Conservation (phyloP, 2,888 invertebrate species). For the Agonopterix alstromeriana region DNA sequence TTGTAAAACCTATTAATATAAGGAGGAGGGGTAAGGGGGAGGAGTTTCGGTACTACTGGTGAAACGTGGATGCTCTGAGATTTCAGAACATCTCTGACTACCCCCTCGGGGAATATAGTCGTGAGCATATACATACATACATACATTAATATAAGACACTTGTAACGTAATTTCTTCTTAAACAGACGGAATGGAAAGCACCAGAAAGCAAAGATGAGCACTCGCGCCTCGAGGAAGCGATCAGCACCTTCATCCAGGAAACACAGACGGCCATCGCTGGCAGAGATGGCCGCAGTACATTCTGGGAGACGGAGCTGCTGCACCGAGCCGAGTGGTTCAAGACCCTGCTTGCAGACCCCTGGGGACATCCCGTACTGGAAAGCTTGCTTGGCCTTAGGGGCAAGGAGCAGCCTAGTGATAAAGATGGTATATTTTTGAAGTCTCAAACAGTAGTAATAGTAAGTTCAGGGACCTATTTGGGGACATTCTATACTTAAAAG, state of each 20-base stretch:
- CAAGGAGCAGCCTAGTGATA: slow-evolving; percentile 47
- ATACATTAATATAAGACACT: not conserved
- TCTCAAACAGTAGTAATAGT: too few species aligned
- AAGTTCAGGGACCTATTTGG: too few species aligned
- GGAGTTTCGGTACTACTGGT: too few species aligned
- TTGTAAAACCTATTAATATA: too few species aligned
- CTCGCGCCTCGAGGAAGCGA: slow-evolving; percentile 36
- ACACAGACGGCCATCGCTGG: slow-evolving; percentile 41
- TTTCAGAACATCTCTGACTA: too few species aligned
- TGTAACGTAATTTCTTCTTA: not conserved
- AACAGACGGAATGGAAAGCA: slow-evolving; percentile 59
- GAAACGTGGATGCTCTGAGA: too few species aligned
- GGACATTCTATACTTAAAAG: too few species aligned
- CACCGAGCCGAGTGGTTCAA: slow-evolving; percentile 77
- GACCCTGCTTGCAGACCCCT: slow-evolving; percentile 63
- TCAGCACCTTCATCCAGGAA: slow-evolving; percentile 47
- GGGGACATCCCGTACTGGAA: slow-evolving; percentile 75
- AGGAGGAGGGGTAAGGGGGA: too few species aligned
- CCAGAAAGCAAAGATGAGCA: slow-evolving; percentile 47
- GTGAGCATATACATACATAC: too few species aligned
- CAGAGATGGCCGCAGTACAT: slow-evolving; percentile 40
- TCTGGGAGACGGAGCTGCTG: slow-evolving; percentile 58
- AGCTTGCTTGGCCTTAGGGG: slow-evolving; percentile 73
- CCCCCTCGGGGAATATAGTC: too few species aligned
- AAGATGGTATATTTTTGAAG: slow-evolving; percentile 37